A percentile compares a stretch with the other conserved stretches of the same genome.
Evolutionary conservation across 2,113 vertebrate genomes (phyloP).

Genomic region (Fukomys damarensis): DNA sequence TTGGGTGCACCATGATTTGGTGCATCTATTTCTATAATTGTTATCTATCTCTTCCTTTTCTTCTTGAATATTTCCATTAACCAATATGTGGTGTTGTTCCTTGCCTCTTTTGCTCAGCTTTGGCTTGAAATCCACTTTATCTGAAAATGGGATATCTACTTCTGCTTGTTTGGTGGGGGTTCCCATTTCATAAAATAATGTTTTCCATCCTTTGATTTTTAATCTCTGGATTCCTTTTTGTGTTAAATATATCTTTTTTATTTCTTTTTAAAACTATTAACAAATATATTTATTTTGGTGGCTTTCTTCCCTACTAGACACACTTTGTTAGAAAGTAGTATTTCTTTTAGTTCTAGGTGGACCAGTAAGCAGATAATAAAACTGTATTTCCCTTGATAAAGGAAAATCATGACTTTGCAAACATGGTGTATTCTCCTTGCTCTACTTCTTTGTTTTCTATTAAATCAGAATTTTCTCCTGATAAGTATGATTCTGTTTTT

Average conservation of each 20-base stretch:
- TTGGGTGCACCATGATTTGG: neutral
- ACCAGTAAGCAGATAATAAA: slow-evolving; percentile 77
- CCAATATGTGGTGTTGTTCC: neutral
- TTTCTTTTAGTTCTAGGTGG: slow-evolving; percentile 72
- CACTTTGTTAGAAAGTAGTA: slow-evolving; percentile 75
- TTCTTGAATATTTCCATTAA: neutral
- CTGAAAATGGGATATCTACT: neutral
- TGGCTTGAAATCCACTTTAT: neutral
- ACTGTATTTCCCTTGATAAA: slow-evolving; percentile 55
- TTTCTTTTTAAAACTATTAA: slow-evolving; percentile 79
- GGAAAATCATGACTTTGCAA: slow-evolving; percentile 68
- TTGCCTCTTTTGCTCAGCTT: neutral
- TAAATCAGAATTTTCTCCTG: slow-evolving; percentile 84
- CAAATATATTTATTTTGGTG: slow-evolving; percentile 87
- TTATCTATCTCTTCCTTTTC: neutral
- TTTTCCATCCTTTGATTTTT: neutral
- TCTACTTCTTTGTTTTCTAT: slow-evolving; percentile 85
- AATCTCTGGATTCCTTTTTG: neutral
- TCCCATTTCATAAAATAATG: neutral
- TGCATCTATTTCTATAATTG: neutral
- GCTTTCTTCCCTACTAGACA: slow-evolving; percentile 84
- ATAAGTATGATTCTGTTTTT: slow-evolving; percentile 85
- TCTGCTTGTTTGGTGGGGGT: neutral
- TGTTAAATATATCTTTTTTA: slow-evolving; percentile 24
- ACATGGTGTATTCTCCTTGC: slow-evolving; percentile 71